Evolutionary conservation across 2,888 invertebrate species (phyloP), one percentile per base, ranked within the genome.

Genomic region (Stenurella melanura): DNA sequence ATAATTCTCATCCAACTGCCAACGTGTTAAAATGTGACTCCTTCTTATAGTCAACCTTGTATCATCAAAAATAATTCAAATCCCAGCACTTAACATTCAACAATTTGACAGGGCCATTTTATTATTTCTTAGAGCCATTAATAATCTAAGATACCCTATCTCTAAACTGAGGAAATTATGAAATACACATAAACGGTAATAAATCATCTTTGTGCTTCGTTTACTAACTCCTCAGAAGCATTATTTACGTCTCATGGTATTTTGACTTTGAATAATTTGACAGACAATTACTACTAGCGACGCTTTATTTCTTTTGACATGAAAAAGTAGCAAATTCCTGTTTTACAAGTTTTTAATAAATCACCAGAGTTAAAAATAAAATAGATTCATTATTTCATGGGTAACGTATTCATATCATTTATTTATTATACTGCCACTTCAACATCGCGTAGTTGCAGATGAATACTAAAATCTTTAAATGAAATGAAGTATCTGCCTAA

Each of bases 221-320:
- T 18, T 42, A 38, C 42, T 21, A 38, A 64, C 64, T 21, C 15
- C 42, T 42, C 30, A 50, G 61, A 15, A 18, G 26, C 42, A 42
- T 42, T 18, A 19, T 64, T 42, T 64, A 64, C 42, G 64, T 64
- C 38, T 18, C 42, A 50, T 64, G 64, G 18, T 64, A 64, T 21
- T 64, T 19, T 64, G 64, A 21, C 64, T 64, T 42, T 64, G 42
- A 64, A 64, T 64, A 64, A 64, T 42, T 64, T 64, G 38, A 38
- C 64, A 19, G 21, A 64, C 10, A 18, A 42, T 42, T 19, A 17
- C 64, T 15, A 1, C 12, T 18, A 42, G 42, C 19, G 50, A 64
- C 18, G 64, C 19, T 64, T 64, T 64, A 30, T 42, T 64, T 42
- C 42, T 17, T 38, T 42, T 12, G 64, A 42, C 64, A 19, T 38